phyloP scores from a whole-genome alignment of 2,113 vertebrate species.

The Equus quagga region DNA sequence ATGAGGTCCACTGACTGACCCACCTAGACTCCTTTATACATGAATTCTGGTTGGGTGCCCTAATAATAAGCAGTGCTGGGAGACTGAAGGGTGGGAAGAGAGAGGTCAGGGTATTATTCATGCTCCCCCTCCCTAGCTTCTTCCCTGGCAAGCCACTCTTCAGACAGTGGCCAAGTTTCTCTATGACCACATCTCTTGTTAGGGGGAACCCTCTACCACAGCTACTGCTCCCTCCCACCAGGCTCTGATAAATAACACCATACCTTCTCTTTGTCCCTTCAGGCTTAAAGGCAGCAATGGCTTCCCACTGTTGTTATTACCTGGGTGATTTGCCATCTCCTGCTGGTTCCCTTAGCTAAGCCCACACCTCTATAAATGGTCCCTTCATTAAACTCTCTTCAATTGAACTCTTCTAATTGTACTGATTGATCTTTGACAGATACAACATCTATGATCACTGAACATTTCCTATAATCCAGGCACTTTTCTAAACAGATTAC shows the following conservation, averaged over 20 bases:
- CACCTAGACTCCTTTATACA: background rate
- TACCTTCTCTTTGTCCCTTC: background rate
- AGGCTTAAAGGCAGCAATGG: background rate
- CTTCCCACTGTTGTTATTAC: background rate
- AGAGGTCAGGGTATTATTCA: background rate
- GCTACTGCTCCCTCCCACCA: too few relatives aligned
- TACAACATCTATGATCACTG: background rate
- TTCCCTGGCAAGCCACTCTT: background rate
- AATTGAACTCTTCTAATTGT: background rate
- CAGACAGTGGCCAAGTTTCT: background rate
- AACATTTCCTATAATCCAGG: background rate
- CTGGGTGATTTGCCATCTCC: background rate
- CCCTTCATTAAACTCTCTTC: background rate
- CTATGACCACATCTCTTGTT: background rate
- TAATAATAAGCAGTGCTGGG: background rate
- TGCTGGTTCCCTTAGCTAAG: background rate
- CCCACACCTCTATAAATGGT: background rate
- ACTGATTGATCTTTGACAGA: background rate
- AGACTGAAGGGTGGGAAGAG: background rate
- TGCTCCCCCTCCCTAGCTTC: rapidly evolving
- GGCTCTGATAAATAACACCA: background rate
- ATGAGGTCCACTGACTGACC: background rate
- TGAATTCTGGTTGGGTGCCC: background rate
- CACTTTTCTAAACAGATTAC: background rate
- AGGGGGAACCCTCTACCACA: background rate